These are phyloP conservation scores for Siniperca obscura DNA, from an alignment of 2,797 vertebrate species.

Conservation along the genomic window DNA sequence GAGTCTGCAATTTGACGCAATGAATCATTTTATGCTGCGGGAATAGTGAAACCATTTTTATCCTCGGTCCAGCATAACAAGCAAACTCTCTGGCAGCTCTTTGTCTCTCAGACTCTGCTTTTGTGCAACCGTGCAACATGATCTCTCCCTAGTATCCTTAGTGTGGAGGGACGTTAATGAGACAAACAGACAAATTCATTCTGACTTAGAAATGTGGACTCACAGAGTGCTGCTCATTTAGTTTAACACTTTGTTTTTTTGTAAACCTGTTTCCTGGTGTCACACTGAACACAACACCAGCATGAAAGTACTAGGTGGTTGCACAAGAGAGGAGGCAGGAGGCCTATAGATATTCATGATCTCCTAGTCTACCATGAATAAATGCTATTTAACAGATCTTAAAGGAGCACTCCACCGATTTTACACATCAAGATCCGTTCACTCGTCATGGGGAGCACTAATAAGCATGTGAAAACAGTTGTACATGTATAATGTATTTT, in stretches of 20 bases:
- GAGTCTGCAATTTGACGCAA: neutral
- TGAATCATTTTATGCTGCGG: neutral
- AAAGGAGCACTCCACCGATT: neutral
- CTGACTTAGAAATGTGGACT: no score
- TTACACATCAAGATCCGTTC: neutral
- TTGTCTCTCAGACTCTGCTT: slow-evolving; percentile 1
- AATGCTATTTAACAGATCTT: neutral
- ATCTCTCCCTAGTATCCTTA: neutral
- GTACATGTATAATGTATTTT: neutral
- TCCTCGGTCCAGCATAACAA: neutral
- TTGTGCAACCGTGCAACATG: slow-evolving; percentile 14
- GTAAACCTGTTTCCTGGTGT: neutral
- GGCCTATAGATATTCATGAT: slow-evolving; percentile 23
- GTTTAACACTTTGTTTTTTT: neutral
- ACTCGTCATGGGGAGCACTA: neutral
- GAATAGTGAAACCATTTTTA: neutral
- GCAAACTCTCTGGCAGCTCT: neutral
- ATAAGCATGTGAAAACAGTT: neutral
- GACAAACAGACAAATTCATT: no score
- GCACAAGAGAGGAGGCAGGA: neutral
- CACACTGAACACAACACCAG: slow-evolving; percentile 8
- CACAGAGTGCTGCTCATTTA: neutral
- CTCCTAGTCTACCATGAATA: neutral
- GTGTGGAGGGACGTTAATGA: no score
- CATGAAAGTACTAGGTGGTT: neutral